Conservation (phyloP, 2,888 invertebrate species). For the Dyspetes luteomarginatus region DNA sequence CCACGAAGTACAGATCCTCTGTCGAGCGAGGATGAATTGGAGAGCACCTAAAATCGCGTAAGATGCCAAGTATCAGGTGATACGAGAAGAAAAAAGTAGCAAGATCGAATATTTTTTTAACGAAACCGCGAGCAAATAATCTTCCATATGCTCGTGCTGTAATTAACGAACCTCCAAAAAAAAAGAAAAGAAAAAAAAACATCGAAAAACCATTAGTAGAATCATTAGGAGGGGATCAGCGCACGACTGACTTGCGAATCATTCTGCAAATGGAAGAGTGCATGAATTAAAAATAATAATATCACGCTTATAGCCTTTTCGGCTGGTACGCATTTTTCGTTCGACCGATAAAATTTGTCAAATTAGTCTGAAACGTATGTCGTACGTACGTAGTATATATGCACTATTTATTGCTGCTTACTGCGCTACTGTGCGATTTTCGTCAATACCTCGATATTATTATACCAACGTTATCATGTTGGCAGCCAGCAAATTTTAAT, state of each 20-base stretch:
- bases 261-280: slow-evolving; percentile 72
- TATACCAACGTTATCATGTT: slow-evolving; percentile 58
- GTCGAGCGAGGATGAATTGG: slow-evolving; percentile 78
- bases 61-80: slow-evolving; percentile 1
- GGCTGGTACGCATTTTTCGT: slow-evolving; percentile 47
- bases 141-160: slow-evolving; percentile 54
- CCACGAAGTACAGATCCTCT: slow-evolving; percentile 78
- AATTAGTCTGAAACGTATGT: slow-evolving; percentile 36
- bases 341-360: slow-evolving; percentile 41
- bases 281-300: slow-evolving; percentile 70
- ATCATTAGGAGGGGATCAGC: slow-evolving; percentile 76
- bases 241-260: slow-evolving; percentile 77
- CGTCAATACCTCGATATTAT: slow-evolving; percentile 53
- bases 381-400: slow-evolving; percentile 38
- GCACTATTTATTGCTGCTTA: slow-evolving; percentile 31
- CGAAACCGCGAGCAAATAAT: slow-evolving; percentile 55
- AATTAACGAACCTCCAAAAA: slow-evolving; percentile 78
- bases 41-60: slow-evolving; percentile 72
- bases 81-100: slow-evolving; percentile 24
- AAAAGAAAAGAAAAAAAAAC: slow-evolving; percentile 7
- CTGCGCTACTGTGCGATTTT: slow-evolving; percentile 28
- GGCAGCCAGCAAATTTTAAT: slow-evolving; percentile 59
- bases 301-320: slow-evolving; percentile 67
- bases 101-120: slow-evolving; percentile 46
- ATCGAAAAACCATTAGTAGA: slow-evolving; percentile 67